A percentile compares a stretch with the other conserved stretches of the same genome.
Conservation (phyloP, 2,888 invertebrate species). For the Crepidodera aurea region DNA sequence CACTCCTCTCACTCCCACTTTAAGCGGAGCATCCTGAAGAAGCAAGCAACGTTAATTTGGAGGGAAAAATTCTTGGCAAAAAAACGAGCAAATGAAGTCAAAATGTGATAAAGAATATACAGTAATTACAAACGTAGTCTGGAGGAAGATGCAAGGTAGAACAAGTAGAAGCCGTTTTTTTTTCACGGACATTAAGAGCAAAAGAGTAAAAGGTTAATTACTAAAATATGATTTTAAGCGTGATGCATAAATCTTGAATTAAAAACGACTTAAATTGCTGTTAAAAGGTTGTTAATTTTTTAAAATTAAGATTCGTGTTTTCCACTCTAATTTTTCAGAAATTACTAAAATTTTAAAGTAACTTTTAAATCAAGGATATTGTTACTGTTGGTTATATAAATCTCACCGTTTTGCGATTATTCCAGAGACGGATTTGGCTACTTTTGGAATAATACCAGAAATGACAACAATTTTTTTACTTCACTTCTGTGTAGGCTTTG, state of each 20-base stretch:
- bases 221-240: slow-evolving; percentile 47
- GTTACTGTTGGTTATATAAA: too few species aligned
- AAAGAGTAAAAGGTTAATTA: slow-evolving; percentile 45
- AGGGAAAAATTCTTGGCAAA: slow-evolving; percentile 39
- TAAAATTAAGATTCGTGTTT: slow-evolving; percentile 22
- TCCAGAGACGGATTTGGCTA: too few species aligned
- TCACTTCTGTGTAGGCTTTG: too few species aligned
- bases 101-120: slow-evolving; percentile 59
- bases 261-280: slow-evolving; percentile 56
- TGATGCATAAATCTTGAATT: slow-evolving; percentile 52
- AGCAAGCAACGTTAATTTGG: slow-evolving; percentile 36
- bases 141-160: slow-evolving; percentile 32
- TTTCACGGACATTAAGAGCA: slow-evolving; percentile 35
- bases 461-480: too few species aligned
- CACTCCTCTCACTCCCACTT: slow-evolving; percentile 30
- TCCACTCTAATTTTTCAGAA: background rate
- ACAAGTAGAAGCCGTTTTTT: slow-evolving; percentile 38
- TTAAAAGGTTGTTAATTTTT: slow-evolving; percentile 42
- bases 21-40: slow-evolving; percentile 14
- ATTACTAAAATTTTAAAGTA: background rate
- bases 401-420: too few species aligned
- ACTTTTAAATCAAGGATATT: background rate
- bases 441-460: too few species aligned
- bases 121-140: slow-evolving; percentile 52
- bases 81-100: slow-evolving; percentile 46